phyloP scores from a whole-genome alignment of 2,888 invertebrate genomes.

The Agriopis leucophaearia region DNA sequence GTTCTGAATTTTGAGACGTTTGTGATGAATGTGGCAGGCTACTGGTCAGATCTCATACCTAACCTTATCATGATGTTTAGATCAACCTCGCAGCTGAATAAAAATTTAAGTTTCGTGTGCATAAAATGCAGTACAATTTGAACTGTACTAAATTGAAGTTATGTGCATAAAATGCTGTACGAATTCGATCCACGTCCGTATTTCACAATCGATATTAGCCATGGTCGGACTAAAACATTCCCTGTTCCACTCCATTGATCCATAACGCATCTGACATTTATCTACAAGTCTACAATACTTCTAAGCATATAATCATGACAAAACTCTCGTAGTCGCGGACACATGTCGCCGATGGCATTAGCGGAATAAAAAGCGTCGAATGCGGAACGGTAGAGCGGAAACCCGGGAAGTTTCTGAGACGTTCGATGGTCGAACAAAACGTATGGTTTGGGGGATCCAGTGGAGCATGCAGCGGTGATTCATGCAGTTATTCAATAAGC shows the following conservation, averaged over 20 bases:
- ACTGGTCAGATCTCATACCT: no score
- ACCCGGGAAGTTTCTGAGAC: slow-evolving; percentile 49
- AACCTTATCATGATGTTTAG: no score
- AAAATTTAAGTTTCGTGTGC: no score
- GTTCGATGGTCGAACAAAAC: slow-evolving; percentile 61
- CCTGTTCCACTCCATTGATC: slow-evolving; percentile 45
- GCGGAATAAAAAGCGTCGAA: slow-evolving; percentile 65
- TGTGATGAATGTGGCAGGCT: no score
- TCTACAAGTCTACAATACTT: slow-evolving; percentile 55
- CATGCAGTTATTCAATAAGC: slow-evolving; percentile 83
- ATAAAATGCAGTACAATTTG: no score
- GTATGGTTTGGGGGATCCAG: slow-evolving; percentile 69
- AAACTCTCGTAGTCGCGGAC: slow-evolving; percentile 58
- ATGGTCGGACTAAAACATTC: slow-evolving; percentile 41
- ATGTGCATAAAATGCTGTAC: background rate
- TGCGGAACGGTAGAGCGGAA: slow-evolving; percentile 63
- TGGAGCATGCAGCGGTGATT: slow-evolving; percentile 76
- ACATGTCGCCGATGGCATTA: slow-evolving; percentile 74
- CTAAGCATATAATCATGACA: slow-evolving; percentile 71
- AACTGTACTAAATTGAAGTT: background rate
- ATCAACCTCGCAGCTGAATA: no score
- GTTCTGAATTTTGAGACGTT: no score
- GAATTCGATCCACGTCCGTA: slow-evolving; percentile 8
- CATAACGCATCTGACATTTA: slow-evolving; percentile 50
- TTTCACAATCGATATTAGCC: slow-evolving; percentile 13